A percentile compares a stretch with the other conserved stretches of the same genome.
Conservation (phyloP, 2,888 invertebrate genomes). For the Caenorhabditis sp. region DNA sequence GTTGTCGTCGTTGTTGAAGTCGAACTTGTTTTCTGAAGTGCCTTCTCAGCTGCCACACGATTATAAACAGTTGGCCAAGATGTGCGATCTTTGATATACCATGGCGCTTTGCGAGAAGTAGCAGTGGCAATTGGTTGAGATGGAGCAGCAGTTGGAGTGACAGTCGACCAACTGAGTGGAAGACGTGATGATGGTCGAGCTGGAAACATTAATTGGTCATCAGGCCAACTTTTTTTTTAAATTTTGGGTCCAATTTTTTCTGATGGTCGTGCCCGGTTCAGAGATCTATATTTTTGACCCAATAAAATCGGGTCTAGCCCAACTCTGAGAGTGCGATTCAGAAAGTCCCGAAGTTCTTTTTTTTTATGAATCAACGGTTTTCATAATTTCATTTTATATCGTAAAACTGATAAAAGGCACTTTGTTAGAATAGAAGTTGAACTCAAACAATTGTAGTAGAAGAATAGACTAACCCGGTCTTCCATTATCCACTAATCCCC, state of each 20-base stretch:
- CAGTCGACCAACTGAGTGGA: conserved; percentile 61
- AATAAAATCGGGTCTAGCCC: not conserved
- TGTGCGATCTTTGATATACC: conserved; percentile 64
- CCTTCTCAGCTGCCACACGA: conserved; percentile 45
- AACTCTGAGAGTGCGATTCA: not conserved
- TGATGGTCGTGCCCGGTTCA: no score
- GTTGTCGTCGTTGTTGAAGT: conserved; percentile 18
- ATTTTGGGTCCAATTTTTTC: no score
- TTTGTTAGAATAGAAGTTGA: not conserved
- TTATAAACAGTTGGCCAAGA: conserved; percentile 57
- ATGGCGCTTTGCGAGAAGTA: conserved; percentile 59
- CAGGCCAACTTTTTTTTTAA: not conserved
- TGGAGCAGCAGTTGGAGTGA: conserved; percentile 57
- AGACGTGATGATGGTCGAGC: conserved; percentile 48
- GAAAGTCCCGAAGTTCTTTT: no score
- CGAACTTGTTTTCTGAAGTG: conserved; percentile 28
- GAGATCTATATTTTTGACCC: not conserved
- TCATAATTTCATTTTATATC: no score
- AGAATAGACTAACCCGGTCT: conserved; percentile 13
- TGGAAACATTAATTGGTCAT: conserved; percentile 13
- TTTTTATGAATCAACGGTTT: no score
- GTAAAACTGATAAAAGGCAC: no score
- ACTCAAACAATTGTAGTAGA: conserved; percentile 8
- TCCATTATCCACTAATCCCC: conserved; percentile 40
- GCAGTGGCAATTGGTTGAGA: conserved; percentile 27